phyloP scores from a whole-genome alignment of 2,113 vertebrate genomes.

The Calypte anna region DNA sequence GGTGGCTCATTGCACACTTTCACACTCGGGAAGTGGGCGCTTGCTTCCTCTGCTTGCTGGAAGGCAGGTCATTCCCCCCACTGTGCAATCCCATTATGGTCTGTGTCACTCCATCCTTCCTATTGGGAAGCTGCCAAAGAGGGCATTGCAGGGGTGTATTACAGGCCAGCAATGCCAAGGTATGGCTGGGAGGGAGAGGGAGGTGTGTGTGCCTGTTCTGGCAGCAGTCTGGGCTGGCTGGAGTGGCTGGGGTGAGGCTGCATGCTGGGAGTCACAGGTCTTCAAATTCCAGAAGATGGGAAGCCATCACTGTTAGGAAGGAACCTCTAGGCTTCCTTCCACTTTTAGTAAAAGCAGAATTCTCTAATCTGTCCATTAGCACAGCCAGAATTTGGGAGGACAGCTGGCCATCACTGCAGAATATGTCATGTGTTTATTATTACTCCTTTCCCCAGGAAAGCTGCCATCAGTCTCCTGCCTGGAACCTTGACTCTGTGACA shows the following conservation, averaged over 20 bases:
- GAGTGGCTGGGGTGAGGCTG: neutral
- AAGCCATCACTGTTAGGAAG: neutral
- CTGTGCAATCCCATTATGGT: conserved; percentile 74
- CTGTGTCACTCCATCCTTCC: conserved; percentile 62
- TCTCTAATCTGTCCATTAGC: neutral
- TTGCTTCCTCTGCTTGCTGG: conserved; percentile 34
- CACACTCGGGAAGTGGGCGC: neutral
- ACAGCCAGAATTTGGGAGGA: neutral
- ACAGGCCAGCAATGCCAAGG: neutral
- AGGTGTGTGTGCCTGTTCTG: neutral
- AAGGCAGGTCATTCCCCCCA: conserved; percentile 68
- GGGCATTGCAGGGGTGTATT: conserved; percentile 32
- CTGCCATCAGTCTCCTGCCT: neutral
- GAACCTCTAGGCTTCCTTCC: neutral
- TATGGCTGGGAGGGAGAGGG: neutral
- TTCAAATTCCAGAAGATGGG: neutral
- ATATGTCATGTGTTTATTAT: neutral
- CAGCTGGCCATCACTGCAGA: neutral
- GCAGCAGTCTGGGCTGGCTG: neutral
- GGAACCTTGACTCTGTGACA: neutral
- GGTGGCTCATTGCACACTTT: conserved; percentile 15
- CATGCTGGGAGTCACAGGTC: neutral
- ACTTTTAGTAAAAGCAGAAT: neutral
- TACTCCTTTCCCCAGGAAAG: neutral
- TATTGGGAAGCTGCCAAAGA: conserved; percentile 63